phyloP scores from a whole-genome alignment of 1,140 invertebrate genomes.

The Platyura marginata region DNA sequence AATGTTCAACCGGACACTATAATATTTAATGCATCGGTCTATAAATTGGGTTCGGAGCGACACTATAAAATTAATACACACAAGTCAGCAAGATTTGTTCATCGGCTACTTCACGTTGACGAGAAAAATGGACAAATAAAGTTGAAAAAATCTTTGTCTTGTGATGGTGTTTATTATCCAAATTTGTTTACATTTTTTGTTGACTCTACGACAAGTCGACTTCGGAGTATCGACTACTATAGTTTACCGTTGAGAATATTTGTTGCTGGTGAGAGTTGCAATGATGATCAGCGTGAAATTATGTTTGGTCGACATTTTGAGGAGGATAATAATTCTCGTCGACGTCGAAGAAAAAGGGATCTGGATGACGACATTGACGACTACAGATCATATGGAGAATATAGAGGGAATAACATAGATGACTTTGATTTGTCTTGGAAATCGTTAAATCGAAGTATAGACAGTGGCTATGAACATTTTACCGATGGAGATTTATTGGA shows the following conservation, averaged over 20 bases:
- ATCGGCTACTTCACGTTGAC: conserved; percentile 55
- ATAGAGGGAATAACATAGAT: conserved; percentile 3
- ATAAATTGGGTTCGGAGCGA: conserved; percentile 48
- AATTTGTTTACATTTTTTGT: conserved; percentile 71
- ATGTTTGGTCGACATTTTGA: conserved; percentile 28
- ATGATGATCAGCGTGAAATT: conserved; percentile 37
- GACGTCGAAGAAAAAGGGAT: conserved; percentile 4
- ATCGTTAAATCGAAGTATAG: background rate
- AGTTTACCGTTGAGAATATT: conserved; percentile 60
- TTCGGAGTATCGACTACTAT: conserved; percentile 65
- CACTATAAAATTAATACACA: conserved; percentile 57
- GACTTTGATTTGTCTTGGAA: conserved; percentile 6
- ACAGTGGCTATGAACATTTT: conserved; percentile 10
- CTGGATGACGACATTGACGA: conserved; percentile 1
- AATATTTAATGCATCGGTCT: conserved; percentile 67
- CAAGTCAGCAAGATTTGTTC: conserved; percentile 61
- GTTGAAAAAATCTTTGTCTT: conserved; percentile 48
- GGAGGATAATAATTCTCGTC: conserved; percentile 14
- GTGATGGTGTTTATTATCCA: conserved; percentile 63
- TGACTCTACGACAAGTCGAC: conserved; percentile 59
- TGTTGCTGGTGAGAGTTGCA: conserved; percentile 53
- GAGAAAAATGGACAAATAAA: conserved; percentile 52
- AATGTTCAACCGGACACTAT: conserved; percentile 40
- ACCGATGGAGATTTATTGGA: conserved; percentile 19
- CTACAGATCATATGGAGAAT: conserved; percentile 2